A percentile compares a stretch with the other conserved stretches of the same genome.
Conservation (phyloP, 2,797 vertebrate genomes). For the Limosa lapponica region DNA sequence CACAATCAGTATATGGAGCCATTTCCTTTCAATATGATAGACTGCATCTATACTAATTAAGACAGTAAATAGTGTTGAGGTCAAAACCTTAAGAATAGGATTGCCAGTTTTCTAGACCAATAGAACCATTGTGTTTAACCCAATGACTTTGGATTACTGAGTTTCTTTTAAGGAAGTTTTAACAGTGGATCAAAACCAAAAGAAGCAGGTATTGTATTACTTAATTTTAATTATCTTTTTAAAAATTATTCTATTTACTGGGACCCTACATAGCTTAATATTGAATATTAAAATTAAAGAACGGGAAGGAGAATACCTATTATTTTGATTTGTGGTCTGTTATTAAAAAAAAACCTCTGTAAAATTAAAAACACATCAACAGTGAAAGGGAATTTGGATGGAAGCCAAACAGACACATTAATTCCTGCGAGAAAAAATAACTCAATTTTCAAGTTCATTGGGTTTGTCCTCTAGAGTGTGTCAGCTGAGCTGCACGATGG, state of each 20-base stretch:
- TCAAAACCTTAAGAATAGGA: not conserved
- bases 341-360: not conserved
- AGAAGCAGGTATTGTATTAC: not conserved
- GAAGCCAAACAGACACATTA: not conserved
- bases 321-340: not conserved
- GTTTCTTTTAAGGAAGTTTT: not conserved
- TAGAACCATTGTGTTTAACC: not conserved
- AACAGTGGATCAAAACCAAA: not conserved
- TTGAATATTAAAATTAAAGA: not conserved
- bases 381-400: constrained; percentile 7
- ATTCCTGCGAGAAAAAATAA: constrained; percentile 9
- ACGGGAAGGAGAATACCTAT: not conserved
- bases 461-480: constrained; percentile 39
- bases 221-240: not conserved
- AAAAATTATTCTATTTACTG: not conserved
- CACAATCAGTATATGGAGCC: not conserved
- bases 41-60: not conserved
- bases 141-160: not conserved
- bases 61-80: not conserved
- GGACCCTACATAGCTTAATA: not conserved
- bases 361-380: not conserved
- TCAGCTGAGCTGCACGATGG: constrained; percentile 26
- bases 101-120: not conserved
- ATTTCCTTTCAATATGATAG: not conserved
- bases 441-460: constrained; percentile 62